Evolutionary conservation across 2,113 vertebrate species (phyloP).

Genomic region (Rhodinocichla rosea): DNA sequence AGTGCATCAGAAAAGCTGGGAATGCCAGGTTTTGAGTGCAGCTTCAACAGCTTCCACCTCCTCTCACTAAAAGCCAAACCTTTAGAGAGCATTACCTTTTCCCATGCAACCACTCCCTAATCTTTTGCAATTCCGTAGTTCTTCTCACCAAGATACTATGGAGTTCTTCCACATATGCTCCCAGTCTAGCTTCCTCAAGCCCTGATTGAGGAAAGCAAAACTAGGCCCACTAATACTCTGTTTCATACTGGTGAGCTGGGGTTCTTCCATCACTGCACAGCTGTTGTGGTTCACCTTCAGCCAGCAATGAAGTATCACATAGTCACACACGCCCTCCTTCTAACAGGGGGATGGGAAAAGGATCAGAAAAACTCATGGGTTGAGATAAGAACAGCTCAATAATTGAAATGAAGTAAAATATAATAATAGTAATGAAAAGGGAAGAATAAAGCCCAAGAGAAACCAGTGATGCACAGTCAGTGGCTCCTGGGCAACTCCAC

Average conservation of each 20-base stretch:
- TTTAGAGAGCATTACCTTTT: rapidly evolving
- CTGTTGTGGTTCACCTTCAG: not conserved
- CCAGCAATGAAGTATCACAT: not conserved
- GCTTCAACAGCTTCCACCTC: not conserved
- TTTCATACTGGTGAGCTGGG: not conserved
- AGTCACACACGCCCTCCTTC: not conserved
- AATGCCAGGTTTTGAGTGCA: not conserved
- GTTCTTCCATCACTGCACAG: not conserved
- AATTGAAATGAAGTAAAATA: not conserved
- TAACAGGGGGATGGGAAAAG: rapidly evolving
- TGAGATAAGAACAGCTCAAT: not conserved
- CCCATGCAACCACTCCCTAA: not conserved
- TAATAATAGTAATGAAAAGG: not conserved
- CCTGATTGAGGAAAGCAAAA: too few relatives aligned
- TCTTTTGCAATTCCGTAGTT: not conserved
- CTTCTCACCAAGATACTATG: rapidly evolving
- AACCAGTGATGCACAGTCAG: rapidly evolving
- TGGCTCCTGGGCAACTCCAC: not conserved
- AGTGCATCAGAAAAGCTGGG: not conserved
- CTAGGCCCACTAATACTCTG: not conserved
- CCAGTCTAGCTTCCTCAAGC: not conserved
- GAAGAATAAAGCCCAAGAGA: not conserved
- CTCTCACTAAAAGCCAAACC: not conserved
- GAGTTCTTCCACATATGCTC: not conserved
- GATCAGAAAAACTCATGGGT: too few relatives aligned